Percentiles rank a stretch among this genome's conserved stretches.
These are phyloP conservation scores for Syngnathus typhle DNA, from an alignment of 2,113 vertebrate species.

Conservation along the genomic window DNA sequence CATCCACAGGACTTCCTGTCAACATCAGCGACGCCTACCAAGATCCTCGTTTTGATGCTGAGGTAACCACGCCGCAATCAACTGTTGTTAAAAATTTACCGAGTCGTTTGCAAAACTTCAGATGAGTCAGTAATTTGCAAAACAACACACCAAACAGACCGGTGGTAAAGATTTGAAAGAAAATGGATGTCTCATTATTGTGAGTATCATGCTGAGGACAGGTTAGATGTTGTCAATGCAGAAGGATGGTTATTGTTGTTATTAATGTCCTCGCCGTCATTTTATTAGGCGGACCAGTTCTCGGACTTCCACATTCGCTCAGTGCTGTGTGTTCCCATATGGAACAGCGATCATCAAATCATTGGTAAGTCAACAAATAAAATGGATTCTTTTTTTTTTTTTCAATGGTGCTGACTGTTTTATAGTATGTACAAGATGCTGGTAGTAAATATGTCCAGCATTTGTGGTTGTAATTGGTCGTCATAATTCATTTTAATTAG, in stretches of 20 bases:
- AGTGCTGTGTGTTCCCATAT: slow-evolving; percentile 96
- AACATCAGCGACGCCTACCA: slow-evolving; percentile 97
- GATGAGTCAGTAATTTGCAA: no score
- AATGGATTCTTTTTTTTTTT: not conserved
- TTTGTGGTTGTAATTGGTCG: not conserved
- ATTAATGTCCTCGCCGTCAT: slow-evolving; percentile 3
- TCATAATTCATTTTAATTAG: not conserved
- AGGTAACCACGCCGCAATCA: slow-evolving; percentile 69
- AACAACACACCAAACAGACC: no score
- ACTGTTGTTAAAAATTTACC: not conserved
- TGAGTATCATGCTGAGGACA: no score
- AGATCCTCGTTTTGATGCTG: slow-evolving; percentile 95
- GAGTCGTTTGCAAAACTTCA: not conserved
- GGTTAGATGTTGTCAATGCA: not conserved
- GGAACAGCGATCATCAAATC: slow-evolving; percentile 98
- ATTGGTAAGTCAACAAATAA: slow-evolving; percentile 79
- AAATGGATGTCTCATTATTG: no score
- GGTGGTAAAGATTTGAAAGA: no score
- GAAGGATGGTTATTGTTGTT: slow-evolving; percentile 3
- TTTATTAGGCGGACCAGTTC: slow-evolving; percentile 88
- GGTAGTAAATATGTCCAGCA: not conserved
- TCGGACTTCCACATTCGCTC: slow-evolving; percentile 97
- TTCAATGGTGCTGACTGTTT: no score
- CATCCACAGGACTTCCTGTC: slow-evolving; percentile 94
- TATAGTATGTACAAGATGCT: not conserved